phyloP scores from a whole-genome alignment of 2,888 invertebrate species.

The Ichneumoninae sp. region DNA sequence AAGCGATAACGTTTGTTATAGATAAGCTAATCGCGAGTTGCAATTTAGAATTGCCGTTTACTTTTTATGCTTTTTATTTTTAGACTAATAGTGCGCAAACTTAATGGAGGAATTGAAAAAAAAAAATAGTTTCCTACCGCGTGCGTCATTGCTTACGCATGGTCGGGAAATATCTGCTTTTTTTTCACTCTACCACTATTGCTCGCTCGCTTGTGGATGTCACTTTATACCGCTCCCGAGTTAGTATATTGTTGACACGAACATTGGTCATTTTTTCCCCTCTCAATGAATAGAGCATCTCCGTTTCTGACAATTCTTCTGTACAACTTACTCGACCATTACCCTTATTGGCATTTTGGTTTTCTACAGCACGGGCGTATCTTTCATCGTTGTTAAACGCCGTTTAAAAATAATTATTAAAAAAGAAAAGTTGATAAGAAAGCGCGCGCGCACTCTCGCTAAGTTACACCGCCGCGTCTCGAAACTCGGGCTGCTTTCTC shows the following conservation, averaged over 20 bases:
- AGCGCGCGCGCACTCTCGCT: background rate
- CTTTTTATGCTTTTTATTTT: conserved; percentile 53
- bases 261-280: background rate
- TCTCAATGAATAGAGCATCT: background rate
- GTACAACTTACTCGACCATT: background rate
- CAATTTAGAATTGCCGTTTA: conserved; percentile 28
- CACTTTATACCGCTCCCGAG: conserved; percentile 4
- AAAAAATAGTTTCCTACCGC: conserved; percentile 59
- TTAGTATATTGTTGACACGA: conserved; percentile 14
- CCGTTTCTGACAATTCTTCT: background rate
- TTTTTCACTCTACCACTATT: conserved; percentile 50
- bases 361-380: background rate
- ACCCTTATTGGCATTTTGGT: background rate
- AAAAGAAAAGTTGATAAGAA: background rate
- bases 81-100: conserved; percentile 48
- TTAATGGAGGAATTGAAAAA: conserved; percentile 14
- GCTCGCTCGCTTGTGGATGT: conserved; percentile 28
- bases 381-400: background rate
- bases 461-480: background rate
- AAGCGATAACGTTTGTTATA: conserved; percentile 30
- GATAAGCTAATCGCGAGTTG: conserved; percentile 8
- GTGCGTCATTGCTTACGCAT: conserved; percentile 73
- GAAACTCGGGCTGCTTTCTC: conserved; percentile 9
- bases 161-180: conserved; percentile 65
- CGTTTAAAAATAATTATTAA: background rate